Conservation (phyloP, 1,140 invertebrate species). For the Drosophila lini region DNA sequence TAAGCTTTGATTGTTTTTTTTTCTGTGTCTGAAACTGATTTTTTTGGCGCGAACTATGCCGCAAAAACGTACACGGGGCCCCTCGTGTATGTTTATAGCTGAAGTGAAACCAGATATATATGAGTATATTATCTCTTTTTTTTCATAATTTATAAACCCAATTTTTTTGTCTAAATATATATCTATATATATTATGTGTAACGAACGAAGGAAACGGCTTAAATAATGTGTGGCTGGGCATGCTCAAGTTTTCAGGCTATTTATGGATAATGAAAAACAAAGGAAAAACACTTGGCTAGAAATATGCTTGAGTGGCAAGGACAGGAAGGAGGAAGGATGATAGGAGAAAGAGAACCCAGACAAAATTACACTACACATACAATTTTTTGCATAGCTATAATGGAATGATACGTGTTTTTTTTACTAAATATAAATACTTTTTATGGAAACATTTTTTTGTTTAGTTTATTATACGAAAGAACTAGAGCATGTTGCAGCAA, state of each 20-base stretch:
- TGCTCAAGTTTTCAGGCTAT: constrained; percentile 59
- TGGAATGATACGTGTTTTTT: constrained; percentile 37
- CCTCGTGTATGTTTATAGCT: constrained; percentile 72
- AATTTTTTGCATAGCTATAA: constrained; percentile 54
- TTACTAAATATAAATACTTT: constrained; percentile 40
- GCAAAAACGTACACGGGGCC: constrained; percentile 44
- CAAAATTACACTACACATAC: constrained; percentile 37
- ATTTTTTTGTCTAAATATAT: constrained; percentile 63
- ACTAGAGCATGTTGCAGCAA: constrained; percentile 50
- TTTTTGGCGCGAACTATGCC: constrained; percentile 60
- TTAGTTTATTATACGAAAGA: constrained; percentile 35
- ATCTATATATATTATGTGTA: constrained; percentile 31
- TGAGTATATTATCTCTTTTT: constrained; percentile 57
- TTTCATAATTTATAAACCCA: constrained; percentile 74
- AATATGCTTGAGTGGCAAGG: constrained; percentile 7
- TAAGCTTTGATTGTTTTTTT: constrained; percentile 75
- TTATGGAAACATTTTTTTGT: constrained; percentile 43
- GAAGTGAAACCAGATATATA: constrained; percentile 65
- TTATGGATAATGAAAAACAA: constrained; percentile 31
- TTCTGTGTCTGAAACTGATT: constrained; percentile 65
- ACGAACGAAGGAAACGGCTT: constrained; percentile 27
- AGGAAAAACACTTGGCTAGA: constrained; percentile 34
- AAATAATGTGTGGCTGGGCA: constrained; percentile 29
- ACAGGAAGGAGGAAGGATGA: not conserved
- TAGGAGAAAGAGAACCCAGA: constrained; percentile 45